A percentile compares a stretch with the other conserved stretches of the same genome.
Evolutionary conservation across 2,113 vertebrate genomes (phyloP).

Genomic region (Suricata suricatta): DNA sequence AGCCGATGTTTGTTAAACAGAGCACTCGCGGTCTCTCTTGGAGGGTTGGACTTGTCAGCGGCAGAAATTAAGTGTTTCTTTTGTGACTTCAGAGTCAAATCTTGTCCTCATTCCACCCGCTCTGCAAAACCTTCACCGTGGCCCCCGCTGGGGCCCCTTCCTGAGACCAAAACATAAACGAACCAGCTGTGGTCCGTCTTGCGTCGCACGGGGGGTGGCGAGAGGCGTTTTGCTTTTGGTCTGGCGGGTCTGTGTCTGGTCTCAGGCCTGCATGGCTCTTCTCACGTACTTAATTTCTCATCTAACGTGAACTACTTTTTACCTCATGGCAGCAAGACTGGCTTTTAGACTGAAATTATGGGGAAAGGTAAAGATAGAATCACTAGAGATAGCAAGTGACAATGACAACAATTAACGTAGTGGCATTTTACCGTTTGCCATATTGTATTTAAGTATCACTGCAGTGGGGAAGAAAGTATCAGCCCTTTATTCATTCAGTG

Average conservation of each 20-base stretch:
- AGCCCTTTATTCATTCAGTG: background rate
- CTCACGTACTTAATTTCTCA: background rate
- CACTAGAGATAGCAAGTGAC: background rate
- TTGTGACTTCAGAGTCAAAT: background rate
- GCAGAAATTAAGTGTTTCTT: background rate
- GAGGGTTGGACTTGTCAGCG: background rate
- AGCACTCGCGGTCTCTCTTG: background rate
- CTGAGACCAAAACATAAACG: background rate
- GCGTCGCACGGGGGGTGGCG: background rate
- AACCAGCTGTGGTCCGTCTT: background rate
- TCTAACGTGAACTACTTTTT: background rate
- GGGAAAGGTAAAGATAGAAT: background rate
- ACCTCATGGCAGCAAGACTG: background rate
- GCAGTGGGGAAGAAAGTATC: background rate
- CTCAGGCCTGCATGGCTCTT: background rate
- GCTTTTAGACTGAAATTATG: conserved; percentile 28
- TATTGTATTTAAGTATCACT: background rate
- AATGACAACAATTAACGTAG: background rate
- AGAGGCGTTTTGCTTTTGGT: background rate
- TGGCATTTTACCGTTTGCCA: background rate
- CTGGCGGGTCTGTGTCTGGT: background rate
- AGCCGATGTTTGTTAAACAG: background rate
- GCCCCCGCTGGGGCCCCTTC: background rate
- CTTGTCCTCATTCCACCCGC: background rate
- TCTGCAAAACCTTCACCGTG: background rate